A percentile compares a stretch with the other conserved stretches of the same genome.
Conservation (phyloP, 2,113 vertebrate species). For the Orientallactaga bullata region DNA sequence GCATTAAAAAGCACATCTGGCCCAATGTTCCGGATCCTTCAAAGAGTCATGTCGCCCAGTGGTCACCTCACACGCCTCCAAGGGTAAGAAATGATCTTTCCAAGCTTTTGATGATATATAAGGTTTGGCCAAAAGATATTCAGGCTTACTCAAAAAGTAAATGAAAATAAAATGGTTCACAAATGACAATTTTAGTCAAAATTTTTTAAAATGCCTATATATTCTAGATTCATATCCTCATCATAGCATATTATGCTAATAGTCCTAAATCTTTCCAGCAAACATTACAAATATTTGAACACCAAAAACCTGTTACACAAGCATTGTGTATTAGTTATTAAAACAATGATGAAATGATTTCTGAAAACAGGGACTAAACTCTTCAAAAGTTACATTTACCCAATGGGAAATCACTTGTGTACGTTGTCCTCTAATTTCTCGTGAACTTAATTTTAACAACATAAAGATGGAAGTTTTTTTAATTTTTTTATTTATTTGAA, state of each 20-base stretch:
- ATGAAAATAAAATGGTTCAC: not conserved
- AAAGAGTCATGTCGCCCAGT: slow-evolving; percentile 96
- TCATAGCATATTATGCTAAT: not conserved
- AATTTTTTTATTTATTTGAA: too few relatives aligned
- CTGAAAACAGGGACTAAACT: not conserved
- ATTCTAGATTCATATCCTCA: not conserved
- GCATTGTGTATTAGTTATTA: not conserved
- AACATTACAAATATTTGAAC: slow-evolving; percentile 22
- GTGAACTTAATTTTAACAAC: slow-evolving; percentile 2
- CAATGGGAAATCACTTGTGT: not conserved
- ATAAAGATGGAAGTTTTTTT: not conserved
- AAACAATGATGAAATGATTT: not conserved
- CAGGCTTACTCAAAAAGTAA: not conserved
- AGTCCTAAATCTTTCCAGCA: not conserved
- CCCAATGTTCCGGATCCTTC: slow-evolving; percentile 96
- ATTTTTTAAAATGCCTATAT: not conserved
- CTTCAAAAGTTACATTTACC: not conserved
- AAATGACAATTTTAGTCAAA: not conserved
- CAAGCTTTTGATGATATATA: not conserved
- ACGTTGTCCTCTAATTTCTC: not conserved
- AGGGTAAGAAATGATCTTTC: slow-evolving; percentile 88
- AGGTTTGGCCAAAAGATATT: not conserved
- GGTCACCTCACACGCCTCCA: slow-evolving; percentile 94
- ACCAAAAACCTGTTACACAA: not conserved
- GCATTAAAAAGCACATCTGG: slow-evolving; percentile 96